These are phyloP conservation scores for Muschampia plurimacula DNA, from an alignment of 2,888 invertebrate genomes.

Conservation along the genomic window DNA sequence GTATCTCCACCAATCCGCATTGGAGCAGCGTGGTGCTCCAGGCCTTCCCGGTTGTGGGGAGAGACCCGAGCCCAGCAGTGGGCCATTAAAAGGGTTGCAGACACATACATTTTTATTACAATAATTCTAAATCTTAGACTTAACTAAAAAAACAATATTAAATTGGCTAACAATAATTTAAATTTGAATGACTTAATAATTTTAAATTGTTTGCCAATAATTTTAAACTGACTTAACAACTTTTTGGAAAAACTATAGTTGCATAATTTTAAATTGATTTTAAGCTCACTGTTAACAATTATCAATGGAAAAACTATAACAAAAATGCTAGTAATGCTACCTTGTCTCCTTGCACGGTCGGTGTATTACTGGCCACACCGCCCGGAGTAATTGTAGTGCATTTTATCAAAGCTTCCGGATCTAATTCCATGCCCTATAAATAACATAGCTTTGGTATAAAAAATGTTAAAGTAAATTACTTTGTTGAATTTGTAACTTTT, in stretches of 20 bases:
- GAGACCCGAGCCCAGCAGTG: no score
- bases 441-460: background rate
- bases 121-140: no score
- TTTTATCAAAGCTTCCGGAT: constrained; percentile 79
- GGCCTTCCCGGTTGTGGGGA: no score
- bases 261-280: background rate
- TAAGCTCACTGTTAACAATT: background rate
- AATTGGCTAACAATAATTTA: no score
- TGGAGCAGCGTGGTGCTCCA: no score
- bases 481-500: background rate
- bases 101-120: no score
- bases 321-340: constrained; percentile 45
- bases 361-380: constrained; percentile 74
- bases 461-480: background rate
- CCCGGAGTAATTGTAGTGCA: constrained; percentile 80
- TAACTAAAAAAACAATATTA: no score
- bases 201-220: no score
- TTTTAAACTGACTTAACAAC: background rate
- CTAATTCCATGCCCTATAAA: constrained; percentile 73
- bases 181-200: no score
- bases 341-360: constrained; percentile 59
- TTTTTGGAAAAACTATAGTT: no score
- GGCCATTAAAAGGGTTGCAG: no score
- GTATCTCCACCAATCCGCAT: no score
- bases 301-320: background rate